Evolutionary conservation across 2,888 invertebrate species (phyloP).

Genomic region (Cantharis nigra): DNA sequence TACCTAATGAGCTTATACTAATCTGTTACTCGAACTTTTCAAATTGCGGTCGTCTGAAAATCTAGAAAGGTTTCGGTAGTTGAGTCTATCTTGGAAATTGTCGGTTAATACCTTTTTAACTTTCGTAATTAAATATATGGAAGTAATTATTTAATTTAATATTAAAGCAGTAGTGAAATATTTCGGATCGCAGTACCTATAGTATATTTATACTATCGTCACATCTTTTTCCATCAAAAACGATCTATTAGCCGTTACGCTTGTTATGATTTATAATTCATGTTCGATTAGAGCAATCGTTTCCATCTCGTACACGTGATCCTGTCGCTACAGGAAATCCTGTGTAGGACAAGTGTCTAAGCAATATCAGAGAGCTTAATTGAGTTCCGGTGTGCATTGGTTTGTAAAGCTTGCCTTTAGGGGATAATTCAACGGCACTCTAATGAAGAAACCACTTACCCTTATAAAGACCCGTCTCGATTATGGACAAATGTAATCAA

Average conservation of each 20-base stretch:
- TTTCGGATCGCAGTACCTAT: not conserved
- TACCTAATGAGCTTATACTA: not conserved
- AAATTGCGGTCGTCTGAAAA: not conserved
- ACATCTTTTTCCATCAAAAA: not conserved
- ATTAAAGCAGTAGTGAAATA: not conserved
- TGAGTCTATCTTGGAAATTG: not conserved
- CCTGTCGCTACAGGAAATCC: conserved; percentile 25
- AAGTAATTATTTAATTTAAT: not conserved
- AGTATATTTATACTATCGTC: not conserved
- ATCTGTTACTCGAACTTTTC: not conserved
- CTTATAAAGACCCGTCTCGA: conserved; percentile 2
- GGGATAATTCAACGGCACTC: conserved; percentile 12
- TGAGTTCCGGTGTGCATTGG: conserved; percentile 23
- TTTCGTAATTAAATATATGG: not conserved
- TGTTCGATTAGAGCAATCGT: conserved; percentile 12
- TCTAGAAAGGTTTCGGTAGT: not conserved
- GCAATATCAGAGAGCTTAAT: conserved; percentile 26
- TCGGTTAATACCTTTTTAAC: not conserved
- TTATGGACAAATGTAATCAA: conserved; percentile 3
- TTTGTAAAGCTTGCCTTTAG: conserved; percentile 13
- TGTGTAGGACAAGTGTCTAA: conserved; percentile 25
- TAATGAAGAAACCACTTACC: conserved; percentile 4
- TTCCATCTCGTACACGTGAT: conserved; percentile 9
- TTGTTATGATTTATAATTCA: conserved; percentile 21
- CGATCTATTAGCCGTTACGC: conserved; percentile 15